Conservation (phyloP, 2,797 vertebrate species). For the Microcaecilia unicolor region DNA sequence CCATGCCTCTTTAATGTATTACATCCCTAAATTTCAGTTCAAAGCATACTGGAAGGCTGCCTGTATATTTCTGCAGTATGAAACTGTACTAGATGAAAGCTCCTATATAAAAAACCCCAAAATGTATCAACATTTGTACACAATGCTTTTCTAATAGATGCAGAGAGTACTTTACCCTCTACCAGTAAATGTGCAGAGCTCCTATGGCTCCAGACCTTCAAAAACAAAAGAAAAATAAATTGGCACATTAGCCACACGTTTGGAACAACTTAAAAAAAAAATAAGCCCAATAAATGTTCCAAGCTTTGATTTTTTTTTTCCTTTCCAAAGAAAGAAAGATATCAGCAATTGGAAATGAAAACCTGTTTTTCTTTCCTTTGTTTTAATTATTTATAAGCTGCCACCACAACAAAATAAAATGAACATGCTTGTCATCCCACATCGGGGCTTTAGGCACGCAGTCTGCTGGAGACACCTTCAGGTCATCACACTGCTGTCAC, state of each 20-base stretch:
- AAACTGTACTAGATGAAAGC: too few relatives aligned
- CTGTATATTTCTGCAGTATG: too few relatives aligned
- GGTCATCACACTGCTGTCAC: slow-evolving; percentile 19
- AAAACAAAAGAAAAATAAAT: slow-evolving; percentile 5
- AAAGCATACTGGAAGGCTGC: too few relatives aligned
- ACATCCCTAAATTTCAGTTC: too few relatives aligned
- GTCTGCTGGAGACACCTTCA: slow-evolving; percentile 30
- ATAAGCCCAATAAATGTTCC: background rate
- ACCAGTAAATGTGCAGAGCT: too few relatives aligned
- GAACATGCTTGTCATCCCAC: slow-evolving; percentile 37
- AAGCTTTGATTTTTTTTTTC: slow-evolving; percentile 13
- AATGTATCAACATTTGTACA: too few relatives aligned
- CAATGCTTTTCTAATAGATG: too few relatives aligned
- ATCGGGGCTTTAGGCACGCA: slow-evolving; percentile 22
- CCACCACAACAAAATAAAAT: slow-evolving; percentile 22
- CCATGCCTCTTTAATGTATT: too few relatives aligned
- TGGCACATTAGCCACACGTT: background rate
- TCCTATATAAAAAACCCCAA: too few relatives aligned
- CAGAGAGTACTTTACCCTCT: too few relatives aligned
- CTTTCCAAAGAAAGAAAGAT: too few relatives aligned
- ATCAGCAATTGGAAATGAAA: slow-evolving; percentile 26
- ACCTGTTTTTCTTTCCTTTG: slow-evolving; percentile 10
- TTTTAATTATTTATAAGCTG: slow-evolving; percentile 44
- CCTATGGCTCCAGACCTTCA: too few relatives aligned
- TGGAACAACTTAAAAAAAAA: slow-evolving; percentile 1